Conservation (phyloP, 2,888 invertebrate species). For the Calephelis perditalis region DNA sequence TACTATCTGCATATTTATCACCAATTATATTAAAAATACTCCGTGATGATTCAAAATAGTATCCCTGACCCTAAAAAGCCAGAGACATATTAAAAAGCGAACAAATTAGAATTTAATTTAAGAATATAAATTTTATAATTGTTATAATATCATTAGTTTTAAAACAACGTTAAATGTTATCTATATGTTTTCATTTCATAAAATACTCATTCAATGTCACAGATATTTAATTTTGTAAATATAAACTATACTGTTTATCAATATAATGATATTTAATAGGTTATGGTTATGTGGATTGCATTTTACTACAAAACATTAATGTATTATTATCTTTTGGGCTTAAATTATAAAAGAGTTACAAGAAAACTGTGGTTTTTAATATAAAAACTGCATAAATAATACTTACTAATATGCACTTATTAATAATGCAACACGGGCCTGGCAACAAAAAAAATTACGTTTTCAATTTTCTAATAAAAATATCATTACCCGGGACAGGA, state of each 20-base stretch:
- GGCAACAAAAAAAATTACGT: too few relatives aligned
- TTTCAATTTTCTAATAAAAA: too few relatives aligned
- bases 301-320: slow-evolving; percentile 9
- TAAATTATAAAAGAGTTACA: too few relatives aligned
- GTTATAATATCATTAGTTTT: slow-evolving; percentile 7
- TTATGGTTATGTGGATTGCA: slow-evolving; percentile 15
- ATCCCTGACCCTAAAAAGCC: background rate
- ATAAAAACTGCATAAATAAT: too few relatives aligned
- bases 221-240: slow-evolving; percentile 51
- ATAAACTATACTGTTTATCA: slow-evolving; percentile 39
- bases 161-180: slow-evolving; percentile 1
- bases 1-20: too few relatives aligned
- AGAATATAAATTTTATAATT: background rate
- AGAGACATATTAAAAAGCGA: background rate
- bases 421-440: too few relatives aligned
- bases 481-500: too few relatives aligned
- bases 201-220: slow-evolving; percentile 48
- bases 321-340: slow-evolving; percentile 13
- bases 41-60: too few relatives aligned
- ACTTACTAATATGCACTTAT: too few relatives aligned
- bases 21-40: too few relatives aligned
- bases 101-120: background rate
- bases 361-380: too few relatives aligned
- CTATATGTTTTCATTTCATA: slow-evolving; percentile 23
- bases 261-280: slow-evolving; percentile 16